Base-by-base conservation (phyloP, 2,888 invertebrate genomes). In the Idaea straminata region DNA sequence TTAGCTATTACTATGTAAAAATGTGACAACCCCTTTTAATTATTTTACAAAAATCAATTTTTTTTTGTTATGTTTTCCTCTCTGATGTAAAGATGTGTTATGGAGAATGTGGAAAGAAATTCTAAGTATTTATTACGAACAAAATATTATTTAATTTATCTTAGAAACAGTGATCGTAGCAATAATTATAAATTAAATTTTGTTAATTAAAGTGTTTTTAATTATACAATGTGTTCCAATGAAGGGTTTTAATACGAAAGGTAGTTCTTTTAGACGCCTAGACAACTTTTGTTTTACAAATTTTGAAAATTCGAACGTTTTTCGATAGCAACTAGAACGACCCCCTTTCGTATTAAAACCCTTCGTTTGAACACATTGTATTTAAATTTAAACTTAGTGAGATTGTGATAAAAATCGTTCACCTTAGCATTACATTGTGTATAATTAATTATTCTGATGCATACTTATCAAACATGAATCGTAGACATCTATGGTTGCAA, bases 141-240 rank as follows among this genome's bases (percentile, higher is more conserved):
- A 79, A 81, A 77, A 69, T 68, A 69, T 66, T 67, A 70, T 69
- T 65, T 66, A 60, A 62, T 15, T 62, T 64, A 62, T 63, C 63
- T 35, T 67, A 65, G 79, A 80, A 82, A 78, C 78, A 77, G 78
- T 82, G 83, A 72, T 66, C 67, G 58, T 72, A 70, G 71, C 69
- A 74, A 74, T 75, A 73, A 69, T 72, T 59, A 69, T 66, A 63
- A 59, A 64, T n/a, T 64, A 62, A 57, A 61, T 64, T 57, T 36
- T 65, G 60, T 64, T 59, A 69, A 61, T 67, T 66, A 68, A 59
- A 47, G 7, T 47, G 47, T 65, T 61, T 60, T 60, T 38, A 59
- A 34, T 62, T 59, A 61, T 34, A 61, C 35, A 25, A 1, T 25
- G 25, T 25, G 25, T 25, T 25, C 25, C 25, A 3, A 25, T 25